Base-by-base conservation (phyloP, 2,888 invertebrate species). In the Meteorus colon region DNA sequence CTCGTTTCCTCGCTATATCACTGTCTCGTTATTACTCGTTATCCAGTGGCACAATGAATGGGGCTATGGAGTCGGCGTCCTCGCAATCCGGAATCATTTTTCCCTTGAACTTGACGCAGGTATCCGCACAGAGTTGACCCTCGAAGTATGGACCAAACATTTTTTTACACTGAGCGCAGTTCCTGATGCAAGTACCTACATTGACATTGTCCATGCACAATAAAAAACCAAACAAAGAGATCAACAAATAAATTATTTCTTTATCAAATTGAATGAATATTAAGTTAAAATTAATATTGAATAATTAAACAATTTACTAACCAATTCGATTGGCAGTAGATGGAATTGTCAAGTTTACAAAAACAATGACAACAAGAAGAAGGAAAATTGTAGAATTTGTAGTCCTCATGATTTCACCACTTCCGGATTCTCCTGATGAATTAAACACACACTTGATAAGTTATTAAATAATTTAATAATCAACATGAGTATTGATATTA, bases 151-250 rank as follows among this genome's bases (percentile, higher is more conserved):
- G 93, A 0, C 96, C 96, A 81, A 95, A 94, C 94, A 96, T 96
- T 89, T 95, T 95, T 90, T 96, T 96, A 90, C 96, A 97, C 86
- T 96, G 96, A 0, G 96, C 96, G 87, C 97, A 97, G 90, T 97
- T 97, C 82, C 96, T 93, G 77, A 96, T 93, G 90, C 96, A 96
- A 71, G 94, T 92, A 80, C 94, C 95, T 88, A 80, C 19, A 62
- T 48, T 16, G 29, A 34, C 24, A 67, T 73, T 12, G 14, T 24
- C 16, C 37, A 74, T 3, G 31, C 51, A 75, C 5, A 48, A 16
- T 4, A 19, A 12, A 24, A 2, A 29, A 74, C 24, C 19, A 55
- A 55, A 55, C 55, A 55, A 55, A 55, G 19, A 19, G 8, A 55
- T 19, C 4, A 19, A 55, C 19, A 6, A 19, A 6, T 10, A 14